These are phyloP conservation scores for Grus americana DNA, from an alignment of 2,113 vertebrate genomes.

Conservation along the genomic window DNA sequence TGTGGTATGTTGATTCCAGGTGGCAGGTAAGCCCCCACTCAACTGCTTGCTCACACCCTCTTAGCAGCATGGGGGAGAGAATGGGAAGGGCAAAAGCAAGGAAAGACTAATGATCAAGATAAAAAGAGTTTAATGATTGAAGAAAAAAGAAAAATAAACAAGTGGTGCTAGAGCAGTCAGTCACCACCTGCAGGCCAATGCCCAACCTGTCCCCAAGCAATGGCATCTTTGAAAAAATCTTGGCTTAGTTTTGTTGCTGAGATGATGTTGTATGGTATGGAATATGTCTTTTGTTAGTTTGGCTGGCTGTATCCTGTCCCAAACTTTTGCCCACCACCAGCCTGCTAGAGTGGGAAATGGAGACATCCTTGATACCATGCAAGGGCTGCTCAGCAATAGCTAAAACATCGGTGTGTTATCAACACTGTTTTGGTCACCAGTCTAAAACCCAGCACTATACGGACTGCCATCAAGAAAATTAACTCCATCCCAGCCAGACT, in stretches of 20 bases:
- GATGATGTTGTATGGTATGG: not conserved
- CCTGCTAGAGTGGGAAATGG: not conserved
- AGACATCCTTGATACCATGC: accelerated
- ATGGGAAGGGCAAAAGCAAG: not conserved
- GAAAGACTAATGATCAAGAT: not conserved
- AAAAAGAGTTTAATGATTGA: not conserved
- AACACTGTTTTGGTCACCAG: accelerated
- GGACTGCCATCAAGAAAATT: not conserved
- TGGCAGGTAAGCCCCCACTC: not conserved
- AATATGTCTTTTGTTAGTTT: not conserved
- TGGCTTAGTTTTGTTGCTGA: not conserved
- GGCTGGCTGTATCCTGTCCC: not conserved
- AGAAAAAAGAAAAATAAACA: not conserved
- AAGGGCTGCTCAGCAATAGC: not conserved
- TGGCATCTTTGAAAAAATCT: not conserved
- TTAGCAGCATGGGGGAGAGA: not conserved
- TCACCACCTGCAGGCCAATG: not conserved
- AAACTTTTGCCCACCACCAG: not conserved
- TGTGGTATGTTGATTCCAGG: not conserved
- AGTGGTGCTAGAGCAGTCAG: not conserved
- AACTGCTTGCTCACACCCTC: not conserved
- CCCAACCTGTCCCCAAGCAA: not conserved
- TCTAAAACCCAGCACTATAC: not conserved
- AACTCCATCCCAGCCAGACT: not conserved
- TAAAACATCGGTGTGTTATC: not conserved